phyloP scores from a whole-genome alignment of 2,113 vertebrate genomes.

The Triplophysa dalaica region DNA sequence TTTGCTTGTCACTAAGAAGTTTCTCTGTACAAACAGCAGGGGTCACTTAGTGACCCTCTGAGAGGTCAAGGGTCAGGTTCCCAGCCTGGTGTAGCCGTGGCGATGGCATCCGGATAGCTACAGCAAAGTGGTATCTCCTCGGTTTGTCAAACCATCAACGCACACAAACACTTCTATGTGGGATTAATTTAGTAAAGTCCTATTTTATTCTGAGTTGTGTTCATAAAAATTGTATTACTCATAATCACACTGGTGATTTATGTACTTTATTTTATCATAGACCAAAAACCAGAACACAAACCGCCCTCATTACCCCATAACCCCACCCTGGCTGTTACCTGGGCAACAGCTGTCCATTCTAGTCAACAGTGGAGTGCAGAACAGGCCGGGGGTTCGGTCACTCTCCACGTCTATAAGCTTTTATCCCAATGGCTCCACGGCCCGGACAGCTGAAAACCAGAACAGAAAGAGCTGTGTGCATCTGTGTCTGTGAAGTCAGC shows the following conservation, averaged over 20 bases:
- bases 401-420: slow-evolving; percentile 18
- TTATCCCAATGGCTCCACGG: slow-evolving; percentile 14
- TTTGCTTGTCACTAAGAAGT: slow-evolving; percentile 51
- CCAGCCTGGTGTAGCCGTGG: slow-evolving; percentile 68
- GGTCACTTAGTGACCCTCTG: slow-evolving; percentile 64
- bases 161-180: slow-evolving; percentile 22
- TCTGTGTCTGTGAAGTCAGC: slow-evolving; percentile 43
- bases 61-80: slow-evolving; percentile 72
- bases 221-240: not conserved
- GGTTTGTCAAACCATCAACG: slow-evolving; percentile 43
- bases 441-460: slow-evolving; percentile 31
- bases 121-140: slow-evolving; percentile 53
- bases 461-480: slow-evolving; percentile 52
- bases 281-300: slow-evolving; percentile 15
- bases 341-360: slow-evolving; percentile 14
- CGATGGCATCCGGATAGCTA: slow-evolving; percentile 65
- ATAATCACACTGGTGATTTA: not conserved
- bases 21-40: slow-evolving; percentile 68
- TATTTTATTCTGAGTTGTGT: not conserved
- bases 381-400: slow-evolving; percentile 7
- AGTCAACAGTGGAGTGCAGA: slow-evolving; percentile 17
- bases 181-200: not conserved
- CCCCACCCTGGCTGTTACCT: slow-evolving; percentile 15
- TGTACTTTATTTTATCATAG: not conserved
- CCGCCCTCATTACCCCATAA: slow-evolving; percentile 20